Evolutionary conservation across 2,113 vertebrate species (phyloP).

Genomic region (Scomber japonicus): DNA sequence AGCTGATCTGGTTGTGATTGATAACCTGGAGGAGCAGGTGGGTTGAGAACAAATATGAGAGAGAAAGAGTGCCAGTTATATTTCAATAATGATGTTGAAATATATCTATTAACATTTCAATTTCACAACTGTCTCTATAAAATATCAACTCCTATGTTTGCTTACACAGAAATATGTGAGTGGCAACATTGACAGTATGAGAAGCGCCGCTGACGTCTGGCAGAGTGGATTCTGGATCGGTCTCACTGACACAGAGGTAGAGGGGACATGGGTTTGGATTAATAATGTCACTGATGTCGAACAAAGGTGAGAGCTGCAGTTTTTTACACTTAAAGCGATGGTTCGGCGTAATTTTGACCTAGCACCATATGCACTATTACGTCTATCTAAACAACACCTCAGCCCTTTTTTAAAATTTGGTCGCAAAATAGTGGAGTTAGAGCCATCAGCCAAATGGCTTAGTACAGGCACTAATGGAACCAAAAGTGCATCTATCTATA

Average conservation of each 20-base stretch:
- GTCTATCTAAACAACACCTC: too few relatives aligned
- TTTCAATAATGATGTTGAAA: too few relatives aligned
- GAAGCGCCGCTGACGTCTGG: accelerated
- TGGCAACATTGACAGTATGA: neutral
- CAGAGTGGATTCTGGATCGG: slow-evolving; percentile 52
- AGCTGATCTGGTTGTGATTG: slow-evolving; percentile 55
- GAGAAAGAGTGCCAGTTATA: neutral
- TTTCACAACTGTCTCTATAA: neutral
- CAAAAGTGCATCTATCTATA: too few relatives aligned
- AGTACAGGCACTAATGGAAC: too few relatives aligned
- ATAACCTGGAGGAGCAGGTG: slow-evolving; percentile 64
- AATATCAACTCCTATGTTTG: neutral
- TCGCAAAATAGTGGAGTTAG: too few relatives aligned
- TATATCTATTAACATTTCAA: neutral
- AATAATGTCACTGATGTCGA: slow-evolving; percentile 63
- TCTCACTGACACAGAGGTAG: slow-evolving; percentile 25
- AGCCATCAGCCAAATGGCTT: too few relatives aligned
- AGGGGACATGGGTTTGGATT: slow-evolving; percentile 59
- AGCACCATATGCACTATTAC: too few relatives aligned
- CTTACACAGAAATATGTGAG: slow-evolving; percentile 42
- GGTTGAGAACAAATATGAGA: neutral
- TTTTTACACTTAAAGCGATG: neutral
- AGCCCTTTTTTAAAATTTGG: too few relatives aligned
- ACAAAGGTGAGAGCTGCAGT: slow-evolving; percentile 25
- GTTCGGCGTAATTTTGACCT: too few relatives aligned